Base-by-base conservation (phyloP, 1,140 invertebrate genomes). In the Drosophila sechellia region DNA sequence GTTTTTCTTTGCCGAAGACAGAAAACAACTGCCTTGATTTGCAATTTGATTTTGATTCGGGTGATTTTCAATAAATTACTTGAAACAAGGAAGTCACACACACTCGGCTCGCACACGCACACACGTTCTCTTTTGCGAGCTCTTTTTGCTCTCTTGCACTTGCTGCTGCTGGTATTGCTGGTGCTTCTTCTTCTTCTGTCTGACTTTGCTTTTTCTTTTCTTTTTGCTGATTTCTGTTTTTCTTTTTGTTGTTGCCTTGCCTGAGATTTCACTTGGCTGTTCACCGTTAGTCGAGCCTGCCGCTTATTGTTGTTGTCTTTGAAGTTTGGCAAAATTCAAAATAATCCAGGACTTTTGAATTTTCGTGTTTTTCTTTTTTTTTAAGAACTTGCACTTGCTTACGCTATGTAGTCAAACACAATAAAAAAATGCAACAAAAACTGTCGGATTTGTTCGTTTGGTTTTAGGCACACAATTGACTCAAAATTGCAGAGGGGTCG, bases 341-440 rank as follows among this genome's bases (percentile, higher is more conserved):
- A 90, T 91, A 91, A 90, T 91, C 81, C 85, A 91, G 77, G 81
- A 91, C 85, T 91, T 91, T 91, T 90, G 90, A 91, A 84, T 80
- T 84, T 65, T 50, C 11, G 31, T n/a, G 22, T 34, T 45, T 45
- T n/a, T 31, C 34, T 25, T 45, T n/a, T n/a, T 48, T 25, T 40
- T 35, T 25, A 22, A 25, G 15, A 35, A 25, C 4, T 65, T 40
- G 15, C 39, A 64, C 43, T 64, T 45, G 22, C n/a, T 31, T 48
- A 11, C 43, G n/a, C 17, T 31, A 31, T 31, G 8, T 31, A 31
- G 45, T 25, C 59, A 40, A 69, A 85, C 49, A 85, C 54, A 81
- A 5, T 45, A 57, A 77, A 86, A 72, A 84, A 85, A 70, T 48
- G 34, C 27, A 72, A 64, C 48, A 74, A 34, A 74, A 58, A 64